Evolutionary conservation across 1,140 invertebrate genomes (phyloP), one percentile per base, ranked within the genome.

Genomic region (Eumeta japonica): DNA sequence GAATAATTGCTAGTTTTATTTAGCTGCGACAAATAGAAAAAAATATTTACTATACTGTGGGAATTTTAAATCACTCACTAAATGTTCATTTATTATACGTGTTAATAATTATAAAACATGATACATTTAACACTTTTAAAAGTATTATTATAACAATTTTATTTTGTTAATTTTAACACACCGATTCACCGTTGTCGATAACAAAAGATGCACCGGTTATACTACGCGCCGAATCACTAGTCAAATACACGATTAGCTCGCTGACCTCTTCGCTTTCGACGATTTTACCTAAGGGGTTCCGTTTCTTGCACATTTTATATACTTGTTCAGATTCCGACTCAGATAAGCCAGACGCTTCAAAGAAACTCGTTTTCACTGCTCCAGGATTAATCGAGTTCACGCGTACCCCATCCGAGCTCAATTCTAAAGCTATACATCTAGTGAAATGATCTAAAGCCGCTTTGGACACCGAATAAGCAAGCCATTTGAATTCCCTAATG

Each of bases 381-480:
- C 83, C 84, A 33, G 86, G 86, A 59, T 84, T 85, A 0, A 87
- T 83, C 32, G 78, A 66, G 62, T 90, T 90, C 0, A 89, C 85
- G 43, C 87, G 66, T 7, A 89, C 77, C 48, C 81, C 71, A 62
- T 84, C 81, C 2, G 67, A 20, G 10, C 81, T 83, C n/a, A 87
- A 58, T 58, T 86, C 84, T 45, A 86, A 75, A 7, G 81, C 81
- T 10, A 68, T 42, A 32, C 81, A 85, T 43, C 79, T 66, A 2
- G 87, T 89, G 24, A 90, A 76, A 51, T 89, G 87, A 64, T 90
- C 86, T 5, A 91, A 37, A 13, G 85, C 86, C 38, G 85, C 65
- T 72, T 91, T 91, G 16, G 84, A 87, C 62, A 88, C 82, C 46
- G 80, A 81, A 48, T 91, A 90, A 0, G 83, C 76, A 28, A 83